phyloP scores from a whole-genome alignment of 2,888 invertebrate genomes.

The Sinotaia quadrata region DNA sequence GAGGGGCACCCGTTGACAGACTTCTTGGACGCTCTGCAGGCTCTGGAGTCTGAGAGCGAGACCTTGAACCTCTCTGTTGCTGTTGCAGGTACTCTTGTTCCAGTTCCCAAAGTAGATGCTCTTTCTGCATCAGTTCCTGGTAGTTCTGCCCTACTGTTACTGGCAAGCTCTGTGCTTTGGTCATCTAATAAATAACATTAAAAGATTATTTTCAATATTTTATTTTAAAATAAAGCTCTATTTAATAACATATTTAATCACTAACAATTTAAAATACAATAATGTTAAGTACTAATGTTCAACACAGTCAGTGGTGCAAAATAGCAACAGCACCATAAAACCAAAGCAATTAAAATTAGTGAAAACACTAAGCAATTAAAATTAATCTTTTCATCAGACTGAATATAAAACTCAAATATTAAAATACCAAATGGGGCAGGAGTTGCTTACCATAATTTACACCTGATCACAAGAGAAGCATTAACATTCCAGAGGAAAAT shows the following conservation, averaged over 20 bases:
- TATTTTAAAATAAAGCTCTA: background rate
- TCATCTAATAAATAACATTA: constrained; percentile 27
- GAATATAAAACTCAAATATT: too few relatives aligned
- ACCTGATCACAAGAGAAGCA: too few relatives aligned
- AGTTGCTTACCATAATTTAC: too few relatives aligned
- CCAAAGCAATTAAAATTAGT: too few relatives aligned
- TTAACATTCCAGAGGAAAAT: too few relatives aligned
- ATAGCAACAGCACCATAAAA: too few relatives aligned
- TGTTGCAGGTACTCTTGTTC: constrained; percentile 30
- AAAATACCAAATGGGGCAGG: too few relatives aligned
- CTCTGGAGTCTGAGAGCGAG: constrained; percentile 60
- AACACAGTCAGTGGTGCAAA: too few relatives aligned
- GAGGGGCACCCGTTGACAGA: constrained; percentile 43
- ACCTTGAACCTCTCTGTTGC: constrained; percentile 40
- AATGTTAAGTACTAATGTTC: too few relatives aligned
- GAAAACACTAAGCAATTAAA: too few relatives aligned
- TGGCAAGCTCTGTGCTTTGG: constrained; percentile 36
- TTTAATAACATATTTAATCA: background rate
- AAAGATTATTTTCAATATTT: background rate
- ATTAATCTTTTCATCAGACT: too few relatives aligned
- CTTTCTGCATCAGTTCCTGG: constrained; percentile 36
- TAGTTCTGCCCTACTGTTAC: constrained; percentile 29
- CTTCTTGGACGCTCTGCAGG: constrained; percentile 42
- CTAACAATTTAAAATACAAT: too few relatives aligned
- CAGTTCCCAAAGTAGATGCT: constrained; percentile 36